These are phyloP conservation scores for Ichneumon xanthorius DNA, from an alignment of 2,888 invertebrate species.

Conservation along the genomic window DNA sequence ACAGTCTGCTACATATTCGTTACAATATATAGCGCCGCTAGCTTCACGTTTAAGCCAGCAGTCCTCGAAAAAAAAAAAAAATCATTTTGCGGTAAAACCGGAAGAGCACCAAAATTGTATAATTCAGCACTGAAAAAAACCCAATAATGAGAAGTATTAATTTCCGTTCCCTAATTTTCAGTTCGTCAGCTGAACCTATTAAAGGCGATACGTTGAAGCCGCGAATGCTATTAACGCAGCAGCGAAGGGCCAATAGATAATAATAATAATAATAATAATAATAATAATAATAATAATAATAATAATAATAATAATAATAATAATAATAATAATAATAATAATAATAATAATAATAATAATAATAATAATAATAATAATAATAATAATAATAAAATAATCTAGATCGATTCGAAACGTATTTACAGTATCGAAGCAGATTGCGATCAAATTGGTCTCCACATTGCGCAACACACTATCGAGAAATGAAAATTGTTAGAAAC, in stretches of 20 bases:
- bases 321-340: too few species aligned
- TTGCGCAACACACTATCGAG: conserved; percentile 20
- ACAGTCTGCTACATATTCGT: too few species aligned
- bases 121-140: too few species aligned
- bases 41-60: too few species aligned
- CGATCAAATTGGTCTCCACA: background rate
- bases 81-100: too few species aligned
- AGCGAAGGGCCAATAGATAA: background rate
- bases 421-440: conserved; percentile 34
- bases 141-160: too few species aligned
- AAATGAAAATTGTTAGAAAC: conserved; percentile 36
- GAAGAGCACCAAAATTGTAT: too few species aligned
- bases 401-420: conserved; percentile 16
- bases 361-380: too few species aligned
- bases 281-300: background rate
- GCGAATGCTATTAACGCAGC: background rate
- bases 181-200: background rate
- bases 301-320: background rate
- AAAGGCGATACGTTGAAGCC: conserved; percentile 22
- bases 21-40: too few species aligned
- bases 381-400: background rate
- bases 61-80: too few species aligned
- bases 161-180: too few species aligned
- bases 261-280: too few species aligned
- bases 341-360: background rate